These are phyloP conservation scores for Bombus pyrosoma DNA, from an alignment of 1,140 invertebrate genomes.

Conservation along the genomic window DNA sequence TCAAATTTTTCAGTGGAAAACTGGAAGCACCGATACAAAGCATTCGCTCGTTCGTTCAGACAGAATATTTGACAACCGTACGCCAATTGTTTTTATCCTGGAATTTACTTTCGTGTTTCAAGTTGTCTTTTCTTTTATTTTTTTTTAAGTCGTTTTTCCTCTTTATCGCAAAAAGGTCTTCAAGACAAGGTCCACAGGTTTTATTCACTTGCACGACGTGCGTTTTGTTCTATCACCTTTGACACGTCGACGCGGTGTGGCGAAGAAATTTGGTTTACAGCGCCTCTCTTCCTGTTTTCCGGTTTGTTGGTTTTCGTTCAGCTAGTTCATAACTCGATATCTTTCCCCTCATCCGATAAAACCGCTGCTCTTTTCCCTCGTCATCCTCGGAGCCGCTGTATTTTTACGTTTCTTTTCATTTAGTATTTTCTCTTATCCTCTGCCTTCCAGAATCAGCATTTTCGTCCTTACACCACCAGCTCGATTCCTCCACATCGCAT, in stretches of 20 bases:
- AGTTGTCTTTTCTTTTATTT: neutral
- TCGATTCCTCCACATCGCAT: too few species aligned
- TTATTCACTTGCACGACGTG: neutral
- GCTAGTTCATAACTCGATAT: conserved; percentile 6
- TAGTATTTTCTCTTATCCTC: too few species aligned
- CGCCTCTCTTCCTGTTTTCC: neutral
- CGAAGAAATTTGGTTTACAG: neutral
- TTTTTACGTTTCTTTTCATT: neutral
- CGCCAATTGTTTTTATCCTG: neutral
- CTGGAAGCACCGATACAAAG: neutral
- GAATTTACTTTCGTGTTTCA: too few species aligned
- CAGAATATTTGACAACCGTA: neutral
- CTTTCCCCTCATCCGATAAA: neutral
- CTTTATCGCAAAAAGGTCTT: neutral
- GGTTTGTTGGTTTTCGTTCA: neutral
- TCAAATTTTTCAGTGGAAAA: conserved; percentile 17
- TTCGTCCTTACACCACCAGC: too few species aligned
- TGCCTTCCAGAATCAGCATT: neutral
- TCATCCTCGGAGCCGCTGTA: neutral
- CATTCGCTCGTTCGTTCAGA: neutral
- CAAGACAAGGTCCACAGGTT: neutral
- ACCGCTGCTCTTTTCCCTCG: neutral
- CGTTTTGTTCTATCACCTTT: neutral
- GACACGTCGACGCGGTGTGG: neutral
- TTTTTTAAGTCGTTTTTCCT: neutral